Conservation (phyloP, 1,140 invertebrate genomes). For the Drosophila watanabei region DNA sequence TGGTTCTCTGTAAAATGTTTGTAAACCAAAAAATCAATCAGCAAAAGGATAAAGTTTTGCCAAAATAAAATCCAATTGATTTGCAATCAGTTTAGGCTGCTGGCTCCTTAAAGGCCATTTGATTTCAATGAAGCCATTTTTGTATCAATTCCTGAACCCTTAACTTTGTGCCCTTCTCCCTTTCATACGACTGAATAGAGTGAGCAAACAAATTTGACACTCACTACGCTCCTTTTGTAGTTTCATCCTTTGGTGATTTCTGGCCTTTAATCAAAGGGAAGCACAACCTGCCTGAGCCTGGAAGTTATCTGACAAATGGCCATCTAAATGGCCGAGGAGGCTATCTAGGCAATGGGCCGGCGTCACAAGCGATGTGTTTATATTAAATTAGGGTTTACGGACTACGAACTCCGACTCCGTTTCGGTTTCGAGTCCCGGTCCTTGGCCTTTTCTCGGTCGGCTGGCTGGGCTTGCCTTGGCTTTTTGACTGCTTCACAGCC, state of each 20-base stretch:
- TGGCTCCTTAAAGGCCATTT: slow-evolving; percentile 8
- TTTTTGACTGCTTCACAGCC: slow-evolving; percentile 18
- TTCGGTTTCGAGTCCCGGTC: slow-evolving; percentile 19
- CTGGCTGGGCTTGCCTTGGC: slow-evolving; percentile 17
- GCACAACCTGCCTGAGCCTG: slow-evolving; percentile 39
- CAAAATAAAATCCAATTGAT: slow-evolving; percentile 12
- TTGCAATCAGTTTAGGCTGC: slow-evolving; percentile 10
- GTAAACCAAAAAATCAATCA: slow-evolving; percentile 1
- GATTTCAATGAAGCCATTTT: slow-evolving; percentile 23
- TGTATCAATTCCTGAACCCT: slow-evolving; percentile 12
- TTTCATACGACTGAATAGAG: not conserved
- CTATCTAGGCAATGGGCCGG: slow-evolving; percentile 39
- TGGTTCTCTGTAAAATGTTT: not conserved
- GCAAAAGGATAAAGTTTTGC: slow-evolving; percentile 5
- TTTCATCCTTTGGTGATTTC: slow-evolving; percentile 15
- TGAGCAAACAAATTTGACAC: slow-evolving; percentile 43
- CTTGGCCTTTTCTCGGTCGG: slow-evolving; percentile 60
- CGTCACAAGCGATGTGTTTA: slow-evolving; percentile 69
- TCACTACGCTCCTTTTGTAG: slow-evolving; percentile 32
- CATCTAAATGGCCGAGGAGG: slow-evolving; percentile 60
- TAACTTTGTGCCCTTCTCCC: not conserved
- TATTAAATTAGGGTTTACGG: slow-evolving; percentile 75
- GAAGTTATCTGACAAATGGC: slow-evolving; percentile 73
- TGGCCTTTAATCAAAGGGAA: slow-evolving; percentile 63
- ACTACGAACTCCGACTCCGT: slow-evolving; percentile 20